Conservation (phyloP, 1,140 invertebrate genomes). For the Rhopalosiphum maidis region DNA sequence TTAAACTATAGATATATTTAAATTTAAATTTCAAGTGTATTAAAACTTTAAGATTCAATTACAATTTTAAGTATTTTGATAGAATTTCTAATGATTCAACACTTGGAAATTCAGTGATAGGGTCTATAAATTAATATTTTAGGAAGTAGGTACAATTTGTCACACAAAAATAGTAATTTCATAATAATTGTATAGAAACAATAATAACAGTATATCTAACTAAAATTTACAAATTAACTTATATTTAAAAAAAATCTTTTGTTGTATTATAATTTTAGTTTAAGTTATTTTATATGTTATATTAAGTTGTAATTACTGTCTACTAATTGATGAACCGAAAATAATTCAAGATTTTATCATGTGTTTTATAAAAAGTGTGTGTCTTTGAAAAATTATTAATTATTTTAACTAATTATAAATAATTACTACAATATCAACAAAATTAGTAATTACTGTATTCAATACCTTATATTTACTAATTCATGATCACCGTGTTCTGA, state of each 20-base stretch:
- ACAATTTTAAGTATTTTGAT: background rate
- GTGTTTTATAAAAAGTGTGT: background rate
- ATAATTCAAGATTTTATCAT: background rate
- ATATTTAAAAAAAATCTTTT: background rate
- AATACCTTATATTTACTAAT: slow-evolving; percentile 2
- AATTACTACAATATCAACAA: background rate
- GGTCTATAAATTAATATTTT: background rate
- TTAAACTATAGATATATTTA: background rate
- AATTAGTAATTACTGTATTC: background rate
- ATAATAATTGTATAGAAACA: too few relatives aligned
- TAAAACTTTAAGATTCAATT: background rate
- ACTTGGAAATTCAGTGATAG: too few relatives aligned
- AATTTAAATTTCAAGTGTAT: background rate
- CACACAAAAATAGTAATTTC: background rate
- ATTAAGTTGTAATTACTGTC: background rate
- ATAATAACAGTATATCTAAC: too few relatives aligned
- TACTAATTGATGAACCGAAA: background rate
- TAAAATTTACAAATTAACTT: too few relatives aligned
- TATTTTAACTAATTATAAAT: background rate
- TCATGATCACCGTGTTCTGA: background rate
- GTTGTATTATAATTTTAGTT: background rate
- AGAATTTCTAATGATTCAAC: background rate
- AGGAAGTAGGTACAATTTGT: background rate
- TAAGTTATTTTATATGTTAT: background rate
- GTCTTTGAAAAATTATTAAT: background rate